A percentile compares a stretch with the other conserved stretches of the same genome.
Conservation (phyloP, 1,140 invertebrate species). For the Drosophila sp. region DNA sequence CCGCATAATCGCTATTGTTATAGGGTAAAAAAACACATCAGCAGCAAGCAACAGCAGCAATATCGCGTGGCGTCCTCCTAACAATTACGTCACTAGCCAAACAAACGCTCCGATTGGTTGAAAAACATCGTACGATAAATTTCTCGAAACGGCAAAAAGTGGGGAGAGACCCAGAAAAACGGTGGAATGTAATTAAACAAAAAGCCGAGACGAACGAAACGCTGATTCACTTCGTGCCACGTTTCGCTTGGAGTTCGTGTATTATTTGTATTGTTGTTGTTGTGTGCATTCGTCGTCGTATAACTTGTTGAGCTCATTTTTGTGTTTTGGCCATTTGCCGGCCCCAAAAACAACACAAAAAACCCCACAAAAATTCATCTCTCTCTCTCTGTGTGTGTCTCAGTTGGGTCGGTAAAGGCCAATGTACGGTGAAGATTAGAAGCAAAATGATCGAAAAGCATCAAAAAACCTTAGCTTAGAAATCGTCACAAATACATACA, state of each 20-base stretch:
- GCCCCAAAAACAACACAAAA: slow-evolving; percentile 1
- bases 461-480: slow-evolving; percentile 21
- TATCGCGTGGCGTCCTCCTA: slow-evolving; percentile 68
- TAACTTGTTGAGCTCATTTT: slow-evolving; percentile 66
- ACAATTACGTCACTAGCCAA: slow-evolving; percentile 79
- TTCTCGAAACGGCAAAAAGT: slow-evolving; percentile 74
- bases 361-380: slow-evolving; percentile 8
- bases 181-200: slow-evolving; percentile 58
- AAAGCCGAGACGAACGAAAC: slow-evolving; percentile 28
- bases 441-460: slow-evolving; percentile 10
- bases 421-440: slow-evolving; percentile 37
- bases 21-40: slow-evolving; percentile 25
- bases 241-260: slow-evolving; percentile 25
- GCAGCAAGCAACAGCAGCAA: slow-evolving; percentile 31
- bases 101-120: slow-evolving; percentile 79
- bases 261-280: slow-evolving; percentile 10
- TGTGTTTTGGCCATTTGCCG: slow-evolving; percentile 32
- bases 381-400: neutral
- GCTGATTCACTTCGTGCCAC: slow-evolving; percentile 61
- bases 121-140: slow-evolving; percentile 83
- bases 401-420: slow-evolving; percentile 21
- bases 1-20: neutral
- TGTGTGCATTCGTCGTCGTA: slow-evolving; percentile 19
- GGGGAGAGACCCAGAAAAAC: slow-evolving; percentile 70
- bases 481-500: slow-evolving; percentile 26